These are phyloP conservation scores for Danio kyathit DNA, from an alignment of 2,797 vertebrate species.

Conservation along the genomic window DNA sequence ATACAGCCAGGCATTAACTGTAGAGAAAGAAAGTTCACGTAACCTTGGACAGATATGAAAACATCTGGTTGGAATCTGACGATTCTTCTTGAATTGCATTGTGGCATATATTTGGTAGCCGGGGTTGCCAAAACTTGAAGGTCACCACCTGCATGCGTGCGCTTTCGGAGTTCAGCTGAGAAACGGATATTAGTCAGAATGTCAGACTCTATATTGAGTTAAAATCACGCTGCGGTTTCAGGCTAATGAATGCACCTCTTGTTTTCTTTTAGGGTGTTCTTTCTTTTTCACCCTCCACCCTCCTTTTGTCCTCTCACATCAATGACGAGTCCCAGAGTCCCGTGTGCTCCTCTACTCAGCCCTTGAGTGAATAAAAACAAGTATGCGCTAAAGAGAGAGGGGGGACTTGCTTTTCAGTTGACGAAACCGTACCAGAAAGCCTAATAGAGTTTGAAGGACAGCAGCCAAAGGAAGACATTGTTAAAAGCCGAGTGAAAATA, in stretches of 20 bases:
- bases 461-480: background rate
- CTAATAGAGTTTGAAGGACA: conserved; percentile 17
- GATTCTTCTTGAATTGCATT: background rate
- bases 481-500: conserved; percentile 7
- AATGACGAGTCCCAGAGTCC: conserved; percentile 26
- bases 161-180: background rate
- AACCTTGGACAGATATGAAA: background rate
- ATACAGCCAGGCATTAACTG: background rate
- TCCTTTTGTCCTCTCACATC: conserved; percentile 22
- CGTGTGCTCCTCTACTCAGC: conserved; percentile 20
- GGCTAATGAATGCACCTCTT: conserved; percentile 29
- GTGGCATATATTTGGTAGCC: background rate
- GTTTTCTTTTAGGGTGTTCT: conserved; percentile 37
- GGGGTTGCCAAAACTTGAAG: background rate
- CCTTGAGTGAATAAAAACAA: conserved; percentile 42
- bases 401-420: conserved; percentile 32
- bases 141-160: background rate
- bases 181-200: background rate
- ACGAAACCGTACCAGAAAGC: conserved; percentile 5
- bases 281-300: background rate
- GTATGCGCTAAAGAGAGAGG: conserved; percentile 24
- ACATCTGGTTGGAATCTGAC: background rate
- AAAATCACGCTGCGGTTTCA: background rate
- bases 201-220: background rate
- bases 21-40: background rate